phyloP scores from a whole-genome alignment of 2,113 vertebrate genomes.

The Cacatua alba region DNA sequence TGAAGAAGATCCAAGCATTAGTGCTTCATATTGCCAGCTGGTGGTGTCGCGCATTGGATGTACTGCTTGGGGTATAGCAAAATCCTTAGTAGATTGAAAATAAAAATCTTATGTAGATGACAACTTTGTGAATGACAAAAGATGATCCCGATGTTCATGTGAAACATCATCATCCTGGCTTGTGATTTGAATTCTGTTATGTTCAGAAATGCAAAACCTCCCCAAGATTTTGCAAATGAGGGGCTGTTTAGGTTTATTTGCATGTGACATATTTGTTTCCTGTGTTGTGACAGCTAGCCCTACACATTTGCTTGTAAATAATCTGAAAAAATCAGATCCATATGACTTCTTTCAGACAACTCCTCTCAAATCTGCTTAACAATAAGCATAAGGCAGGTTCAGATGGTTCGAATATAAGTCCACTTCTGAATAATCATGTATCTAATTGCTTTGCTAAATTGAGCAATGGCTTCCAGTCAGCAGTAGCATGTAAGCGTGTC shows the following conservation, averaged over 20 bases:
- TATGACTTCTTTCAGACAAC: neutral
- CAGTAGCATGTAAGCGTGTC: neutral
- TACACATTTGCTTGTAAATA: neutral
- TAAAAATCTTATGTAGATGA: neutral
- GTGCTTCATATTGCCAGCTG: neutral
- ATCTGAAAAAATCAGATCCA: neutral
- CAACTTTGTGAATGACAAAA: neutral
- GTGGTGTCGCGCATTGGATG: neutral
- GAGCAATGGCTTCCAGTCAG: slow-evolving; percentile 20
- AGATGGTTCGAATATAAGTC: neutral
- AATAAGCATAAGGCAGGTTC: slow-evolving; percentile 16
- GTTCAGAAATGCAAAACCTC: neutral
- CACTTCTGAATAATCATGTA: neutral
- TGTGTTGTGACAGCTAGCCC: slow-evolving; percentile 30
- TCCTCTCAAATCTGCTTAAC: neutral
- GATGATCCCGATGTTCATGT: neutral
- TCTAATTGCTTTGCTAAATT: neutral
- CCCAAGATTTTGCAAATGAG: neutral
- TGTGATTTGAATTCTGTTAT: neutral
- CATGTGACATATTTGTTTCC: neutral
- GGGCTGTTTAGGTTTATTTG: neutral
- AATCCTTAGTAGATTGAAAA: neutral
- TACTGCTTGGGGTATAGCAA: accelerated
- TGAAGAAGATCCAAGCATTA: neutral
- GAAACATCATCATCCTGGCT: neutral